These are phyloP conservation scores for Sepiola atlantica DNA, from an alignment of 2,888 invertebrate species.

Conservation along the genomic window DNA sequence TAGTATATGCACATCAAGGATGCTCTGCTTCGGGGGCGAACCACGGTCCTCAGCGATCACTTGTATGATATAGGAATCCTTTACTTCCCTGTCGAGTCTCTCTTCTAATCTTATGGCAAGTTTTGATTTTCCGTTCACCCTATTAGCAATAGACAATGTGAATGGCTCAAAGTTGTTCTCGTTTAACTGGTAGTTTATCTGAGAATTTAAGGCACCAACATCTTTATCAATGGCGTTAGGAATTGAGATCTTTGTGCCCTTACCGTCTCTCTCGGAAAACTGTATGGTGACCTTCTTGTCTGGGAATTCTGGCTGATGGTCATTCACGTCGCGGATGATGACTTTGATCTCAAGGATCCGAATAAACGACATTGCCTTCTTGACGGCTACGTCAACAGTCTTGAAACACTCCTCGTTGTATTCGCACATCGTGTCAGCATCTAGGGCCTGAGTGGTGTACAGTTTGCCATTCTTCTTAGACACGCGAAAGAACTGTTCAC, in stretches of 20 bases:
- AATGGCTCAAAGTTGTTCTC: background rate
- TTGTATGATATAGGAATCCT: background rate
- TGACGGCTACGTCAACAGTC: background rate
- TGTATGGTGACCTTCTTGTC: background rate
- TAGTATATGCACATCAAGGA: background rate
- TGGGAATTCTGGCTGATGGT: background rate
- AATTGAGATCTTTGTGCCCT: background rate
- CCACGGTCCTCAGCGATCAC: background rate
- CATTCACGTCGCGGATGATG: background rate
- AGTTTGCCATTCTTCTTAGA: background rate
- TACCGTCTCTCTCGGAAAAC: background rate
- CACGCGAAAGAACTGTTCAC: background rate
- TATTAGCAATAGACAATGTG: background rate
- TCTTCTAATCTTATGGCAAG: background rate
- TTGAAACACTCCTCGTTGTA: background rate
- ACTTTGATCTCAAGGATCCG: background rate
- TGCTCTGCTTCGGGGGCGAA: background rate
- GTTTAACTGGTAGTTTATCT: background rate
- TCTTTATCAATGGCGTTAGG: background rate
- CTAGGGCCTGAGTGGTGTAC: background rate
- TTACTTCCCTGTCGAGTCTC: background rate
- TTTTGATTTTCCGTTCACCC: background rate
- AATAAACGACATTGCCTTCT: background rate
- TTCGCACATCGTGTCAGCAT: background rate
- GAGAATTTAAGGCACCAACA: background rate